phyloP scores from a whole-genome alignment of 2,113 vertebrate genomes.

The Carollia perspicillata region DNA sequence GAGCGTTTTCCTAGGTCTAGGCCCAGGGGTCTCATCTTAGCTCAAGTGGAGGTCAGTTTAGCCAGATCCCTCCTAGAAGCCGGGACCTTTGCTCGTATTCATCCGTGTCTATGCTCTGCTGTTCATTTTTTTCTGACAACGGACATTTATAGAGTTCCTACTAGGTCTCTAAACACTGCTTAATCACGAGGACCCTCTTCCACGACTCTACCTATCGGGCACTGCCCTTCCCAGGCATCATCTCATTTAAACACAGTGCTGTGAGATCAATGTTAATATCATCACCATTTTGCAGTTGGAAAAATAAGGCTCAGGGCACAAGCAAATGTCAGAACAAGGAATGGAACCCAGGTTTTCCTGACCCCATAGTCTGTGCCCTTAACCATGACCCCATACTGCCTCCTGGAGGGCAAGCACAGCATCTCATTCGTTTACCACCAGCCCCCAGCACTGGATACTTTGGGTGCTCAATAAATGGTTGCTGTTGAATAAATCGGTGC shows the following conservation, averaged over 20 bases:
- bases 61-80: not conserved
- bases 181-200: not conserved
- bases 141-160: not conserved
- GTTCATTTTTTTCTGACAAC: not conserved
- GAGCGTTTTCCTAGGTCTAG: not conserved
- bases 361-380: not conserved
- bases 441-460: not conserved
- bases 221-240: not conserved
- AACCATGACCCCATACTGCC: not conserved
- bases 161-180: not conserved
- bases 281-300: not conserved
- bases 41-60: not conserved
- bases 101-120: not conserved
- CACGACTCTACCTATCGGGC: not conserved
- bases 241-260: conserved; percentile 21
- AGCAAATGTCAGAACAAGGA: not conserved
- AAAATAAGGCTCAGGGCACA: not conserved
- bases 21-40: not conserved
- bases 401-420: not conserved
- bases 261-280: not conserved
- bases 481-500: not conserved
- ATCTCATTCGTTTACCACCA: not conserved
- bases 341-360: not conserved
- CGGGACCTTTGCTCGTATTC: not conserved
- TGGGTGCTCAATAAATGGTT: conserved; percentile 38